These are phyloP conservation scores for Plutella xylostella DNA, from an alignment of 2,888 invertebrate species.

Conservation along the genomic window DNA sequence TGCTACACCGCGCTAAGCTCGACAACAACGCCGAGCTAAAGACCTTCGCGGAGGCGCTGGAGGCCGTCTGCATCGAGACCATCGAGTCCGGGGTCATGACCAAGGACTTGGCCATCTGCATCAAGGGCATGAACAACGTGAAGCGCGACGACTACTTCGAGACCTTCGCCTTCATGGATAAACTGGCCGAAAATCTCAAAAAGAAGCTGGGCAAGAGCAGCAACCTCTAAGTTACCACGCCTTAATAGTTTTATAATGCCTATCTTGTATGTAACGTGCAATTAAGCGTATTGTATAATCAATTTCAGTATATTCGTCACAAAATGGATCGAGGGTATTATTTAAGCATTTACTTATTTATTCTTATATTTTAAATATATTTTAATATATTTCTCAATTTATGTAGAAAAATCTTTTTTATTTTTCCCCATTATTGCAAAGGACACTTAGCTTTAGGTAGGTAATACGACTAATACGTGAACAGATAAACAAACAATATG, in stretches of 20 bases:
- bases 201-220: conserved; percentile 64
- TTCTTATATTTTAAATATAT: too few species aligned
- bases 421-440: too few species aligned
- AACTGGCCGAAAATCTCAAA: conserved; percentile 89
- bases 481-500: too few species aligned
- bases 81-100: conserved; percentile 97
- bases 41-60: conserved; percentile 87
- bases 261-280: too few species aligned
- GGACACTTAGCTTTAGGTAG: too few species aligned
- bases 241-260: conserved; percentile 7
- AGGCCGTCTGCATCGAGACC: conserved; percentile 92
- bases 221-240: conserved; percentile 58
- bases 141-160: conserved; percentile 89
- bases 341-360: too few species aligned
- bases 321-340: conserved; percentile 40
- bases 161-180: conserved; percentile 97
- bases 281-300: conserved; percentile 18
- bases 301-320: conserved; percentile 18
- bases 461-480: too few species aligned
- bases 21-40: conserved; percentile 84
- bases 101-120: conserved; percentile 98
- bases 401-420: not conserved
- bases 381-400: not conserved
- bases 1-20: conserved; percentile 93
- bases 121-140: conserved; percentile 90